These are phyloP conservation scores for Regulus satrapa DNA, from an alignment of 2,113 vertebrate genomes.

Conservation along the genomic window DNA sequence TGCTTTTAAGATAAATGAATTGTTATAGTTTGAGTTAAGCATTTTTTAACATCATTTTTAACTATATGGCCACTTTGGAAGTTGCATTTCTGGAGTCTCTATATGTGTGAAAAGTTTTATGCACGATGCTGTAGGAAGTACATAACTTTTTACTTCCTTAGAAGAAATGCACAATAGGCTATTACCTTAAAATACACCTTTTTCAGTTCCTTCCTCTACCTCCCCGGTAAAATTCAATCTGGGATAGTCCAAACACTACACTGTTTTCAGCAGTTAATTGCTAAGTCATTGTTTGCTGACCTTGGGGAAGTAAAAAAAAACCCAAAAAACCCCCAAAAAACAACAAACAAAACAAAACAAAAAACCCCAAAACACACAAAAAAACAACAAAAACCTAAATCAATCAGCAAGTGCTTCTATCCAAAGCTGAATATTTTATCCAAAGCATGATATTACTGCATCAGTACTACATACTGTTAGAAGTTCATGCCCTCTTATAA, in stretches of 20 bases:
- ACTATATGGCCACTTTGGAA: neutral
- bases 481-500: neutral
- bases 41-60: neutral
- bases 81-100: neutral
- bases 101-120: neutral
- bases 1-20: neutral
- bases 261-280: neutral
- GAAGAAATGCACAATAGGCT: neutral
- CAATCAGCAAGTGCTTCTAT: neutral
- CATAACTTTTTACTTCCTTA: neutral
- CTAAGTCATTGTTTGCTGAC: neutral
- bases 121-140: neutral
- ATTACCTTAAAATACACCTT: neutral
- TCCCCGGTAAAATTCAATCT: neutral
- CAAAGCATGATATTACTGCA: fast-evolving
- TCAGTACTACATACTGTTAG: neutral
- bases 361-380: no score
- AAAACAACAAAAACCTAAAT: no score
- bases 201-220: neutral
- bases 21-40: neutral
- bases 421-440: neutral
- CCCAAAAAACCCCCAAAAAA: no score
- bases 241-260: neutral
- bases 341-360: no score
- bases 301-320: neutral